Evolutionary conservation across 1,140 invertebrate species (phyloP), one percentile per base, ranked within the genome.

Genomic region (Tribolium madens): DNA sequence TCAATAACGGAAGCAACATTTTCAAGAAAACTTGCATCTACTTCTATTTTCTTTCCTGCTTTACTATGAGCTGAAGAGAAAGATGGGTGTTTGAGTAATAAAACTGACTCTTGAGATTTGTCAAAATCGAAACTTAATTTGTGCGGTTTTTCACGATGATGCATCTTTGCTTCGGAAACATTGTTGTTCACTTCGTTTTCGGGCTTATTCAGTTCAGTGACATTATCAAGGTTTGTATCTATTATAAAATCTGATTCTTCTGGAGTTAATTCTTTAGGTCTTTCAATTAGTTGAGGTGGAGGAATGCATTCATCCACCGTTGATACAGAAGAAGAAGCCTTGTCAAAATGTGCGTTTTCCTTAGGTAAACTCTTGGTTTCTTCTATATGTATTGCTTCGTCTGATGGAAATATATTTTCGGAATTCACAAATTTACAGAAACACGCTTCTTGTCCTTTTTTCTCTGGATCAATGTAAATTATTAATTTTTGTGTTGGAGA

Each of bases 11-110:
- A 33, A 6, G 57, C 12, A 31, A 64, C 10, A 31, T 33, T n/a
- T 64, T 64, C 12, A 12, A 64, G 2, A 33, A 64, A 64, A 64
- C 14, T 14, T 12, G n/a, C 57, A 33, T 64, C 57, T 6, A 64
- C 57, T 33, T 18, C 17, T 26, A 57, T 21, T n/a, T n/a, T 57
- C 3, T 18, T 18, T 57, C 6, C 52, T 2, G 9, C 7, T 21
- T 21, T 17, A 7, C 17, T 18, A 1, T 57, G 17, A 42, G 36
- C 9, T 42, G 36, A 42, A 42, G 0, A 9, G 36, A 42, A 42
- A 9, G 9, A 10, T 9, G 7, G 36, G 36, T 0, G n/a, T 10
- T 42, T 42, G 0, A 10, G 36, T 42, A 7, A 42, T 10, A 10
- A 42, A 10, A 10, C 36, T 42, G 36, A 42, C 2, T 7, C 3